Conservation (phyloP, 2,113 vertebrate species). For the Melospiza melodia region DNA sequence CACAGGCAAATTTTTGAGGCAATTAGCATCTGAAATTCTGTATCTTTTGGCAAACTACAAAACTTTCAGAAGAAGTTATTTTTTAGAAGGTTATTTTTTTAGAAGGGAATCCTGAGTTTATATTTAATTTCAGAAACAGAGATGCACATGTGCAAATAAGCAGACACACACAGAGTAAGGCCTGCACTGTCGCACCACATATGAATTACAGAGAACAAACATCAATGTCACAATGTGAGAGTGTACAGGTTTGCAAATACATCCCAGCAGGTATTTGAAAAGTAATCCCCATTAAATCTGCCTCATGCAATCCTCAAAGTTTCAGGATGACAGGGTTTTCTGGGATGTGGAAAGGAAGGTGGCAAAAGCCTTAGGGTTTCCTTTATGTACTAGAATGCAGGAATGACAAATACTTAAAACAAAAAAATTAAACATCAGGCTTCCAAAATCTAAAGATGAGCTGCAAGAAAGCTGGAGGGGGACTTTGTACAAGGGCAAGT, state of each 20-base stretch:
- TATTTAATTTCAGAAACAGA: not conserved
- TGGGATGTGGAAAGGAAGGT: not conserved
- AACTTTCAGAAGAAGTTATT: not conserved
- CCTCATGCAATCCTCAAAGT: not conserved
- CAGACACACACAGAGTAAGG: not conserved
- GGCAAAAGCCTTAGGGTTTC: not conserved
- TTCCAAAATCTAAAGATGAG: not conserved
- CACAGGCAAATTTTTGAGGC: accelerated
- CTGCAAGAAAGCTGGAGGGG: not conserved
- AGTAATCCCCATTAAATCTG: not conserved
- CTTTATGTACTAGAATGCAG: accelerated
- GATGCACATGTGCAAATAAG: too few species aligned
- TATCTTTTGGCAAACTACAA: not conserved
- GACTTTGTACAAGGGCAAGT: not conserved
- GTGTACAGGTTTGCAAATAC: not conserved
- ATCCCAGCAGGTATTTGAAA: not conserved
- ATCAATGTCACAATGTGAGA: too few species aligned
- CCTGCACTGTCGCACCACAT: accelerated
- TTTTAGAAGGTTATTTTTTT: not conserved
- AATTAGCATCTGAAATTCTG: not conserved
- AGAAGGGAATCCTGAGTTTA: not conserved
- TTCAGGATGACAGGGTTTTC: not conserved
- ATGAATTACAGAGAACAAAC: not conserved
- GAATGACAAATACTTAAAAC: not conserved
- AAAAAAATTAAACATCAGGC: not conserved